Evolutionary conservation across 2,888 invertebrate genomes (phyloP).

Genomic region (Mesoligia furuncula): DNA sequence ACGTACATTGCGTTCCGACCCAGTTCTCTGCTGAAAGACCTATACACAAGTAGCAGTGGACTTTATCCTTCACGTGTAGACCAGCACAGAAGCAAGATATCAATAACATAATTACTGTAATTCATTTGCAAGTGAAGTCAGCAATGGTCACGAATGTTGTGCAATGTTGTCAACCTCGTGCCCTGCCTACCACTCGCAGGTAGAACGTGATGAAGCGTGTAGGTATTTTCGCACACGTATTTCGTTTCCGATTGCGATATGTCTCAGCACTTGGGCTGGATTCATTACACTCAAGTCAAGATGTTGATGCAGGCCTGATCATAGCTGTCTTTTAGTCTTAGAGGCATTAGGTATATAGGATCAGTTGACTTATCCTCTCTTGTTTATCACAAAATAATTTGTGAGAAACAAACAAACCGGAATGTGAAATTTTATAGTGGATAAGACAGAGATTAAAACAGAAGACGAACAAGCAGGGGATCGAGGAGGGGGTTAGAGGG

Average conservation of each 20-base stretch:
- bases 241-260: slow-evolving; percentile 41
- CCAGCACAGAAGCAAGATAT: slow-evolving; percentile 19
- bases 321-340: not conserved
- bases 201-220: slow-evolving; percentile 37
- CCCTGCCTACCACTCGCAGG: slow-evolving; percentile 16
- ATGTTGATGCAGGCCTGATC: not conserved
- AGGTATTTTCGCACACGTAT: slow-evolving; percentile 48
- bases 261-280: not conserved
- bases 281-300: slow-evolving; percentile 18
- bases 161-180: slow-evolving; percentile 33
- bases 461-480: no score
- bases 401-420: not conserved
- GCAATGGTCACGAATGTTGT: slow-evolving; percentile 41
- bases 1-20: not conserved
- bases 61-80: not conserved
- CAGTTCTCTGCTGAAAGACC: not conserved
- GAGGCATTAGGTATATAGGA: not conserved
- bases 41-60: not conserved
- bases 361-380: no score
- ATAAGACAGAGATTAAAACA: no score
- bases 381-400: not conserved
- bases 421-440: no score
- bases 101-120: slow-evolving; percentile 32
- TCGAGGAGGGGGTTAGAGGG: no score
- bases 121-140: slow-evolving; percentile 8